A percentile compares a stretch with the other conserved stretches of the same genome.
phyloP scores from a whole-genome alignment of 1,140 invertebrate genomes.

The Dendrolimus punctatus region DNA sequence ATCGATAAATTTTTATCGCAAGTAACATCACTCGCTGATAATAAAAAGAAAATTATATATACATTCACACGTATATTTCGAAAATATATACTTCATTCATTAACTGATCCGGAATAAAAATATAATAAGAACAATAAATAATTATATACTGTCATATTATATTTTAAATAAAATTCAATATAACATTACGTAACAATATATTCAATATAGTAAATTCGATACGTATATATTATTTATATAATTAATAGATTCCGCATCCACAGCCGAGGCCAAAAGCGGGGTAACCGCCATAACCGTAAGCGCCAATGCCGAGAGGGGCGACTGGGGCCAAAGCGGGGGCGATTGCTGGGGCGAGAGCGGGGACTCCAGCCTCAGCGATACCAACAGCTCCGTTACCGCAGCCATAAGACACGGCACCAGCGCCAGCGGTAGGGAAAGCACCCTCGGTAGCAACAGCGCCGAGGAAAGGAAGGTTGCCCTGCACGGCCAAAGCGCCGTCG shows the following conservation, averaged over 20 bases:
- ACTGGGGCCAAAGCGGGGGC: conserved; percentile 3
- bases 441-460: conserved; percentile 27
- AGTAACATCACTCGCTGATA: too few relatives aligned
- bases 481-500: conserved; percentile 23
- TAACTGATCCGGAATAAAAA: too few relatives aligned
- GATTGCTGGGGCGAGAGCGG: conserved; percentile 3
- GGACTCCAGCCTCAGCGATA: conserved; percentile 17
- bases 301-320: neutral
- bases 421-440: conserved; percentile 25
- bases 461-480: conserved; percentile 21
- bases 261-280: neutral
- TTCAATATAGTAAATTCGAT: neutral
- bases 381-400: conserved; percentile 25
- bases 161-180: too few relatives aligned
- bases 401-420: conserved; percentile 31
- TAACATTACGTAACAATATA: too few relatives aligned
- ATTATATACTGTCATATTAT: too few relatives aligned
- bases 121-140: too few relatives aligned
- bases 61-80: too few relatives aligned
- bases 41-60: too few relatives aligned
- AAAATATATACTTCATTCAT: too few relatives aligned
- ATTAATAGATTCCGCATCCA: conserved; percentile 3
- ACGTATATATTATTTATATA: neutral
- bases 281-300: neutral
- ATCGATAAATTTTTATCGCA: too few relatives aligned